phyloP scores from a whole-genome alignment of 2,797 vertebrate genomes.

The Pterois miles region DNA sequence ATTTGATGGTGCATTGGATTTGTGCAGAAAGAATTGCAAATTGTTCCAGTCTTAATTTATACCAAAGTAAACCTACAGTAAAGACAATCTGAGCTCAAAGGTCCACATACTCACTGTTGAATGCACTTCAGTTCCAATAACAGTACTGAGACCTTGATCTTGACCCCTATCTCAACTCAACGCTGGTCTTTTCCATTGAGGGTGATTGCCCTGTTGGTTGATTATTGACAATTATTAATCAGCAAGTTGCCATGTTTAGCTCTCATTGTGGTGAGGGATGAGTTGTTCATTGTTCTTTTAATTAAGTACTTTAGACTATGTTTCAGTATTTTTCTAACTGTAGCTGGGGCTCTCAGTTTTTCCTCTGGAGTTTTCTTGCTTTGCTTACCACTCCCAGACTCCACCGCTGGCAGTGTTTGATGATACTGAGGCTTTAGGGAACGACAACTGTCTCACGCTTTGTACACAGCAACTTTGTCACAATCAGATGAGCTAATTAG shows the following conservation, averaged over 20 bases:
- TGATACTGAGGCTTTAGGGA: constrained; percentile 63
- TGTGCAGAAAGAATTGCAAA: neutral
- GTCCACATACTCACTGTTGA: neutral
- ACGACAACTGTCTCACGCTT: constrained; percentile 50
- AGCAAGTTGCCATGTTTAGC: neutral
- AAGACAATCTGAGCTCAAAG: neutral
- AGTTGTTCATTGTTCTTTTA: constrained; percentile 17
- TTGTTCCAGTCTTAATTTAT: neutral
- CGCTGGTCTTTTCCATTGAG: neutral
- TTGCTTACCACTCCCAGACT: constrained; percentile 3
- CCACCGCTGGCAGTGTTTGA: constrained; percentile 56
- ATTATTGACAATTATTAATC: neutral
- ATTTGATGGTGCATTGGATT: neutral
- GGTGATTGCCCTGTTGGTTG: neutral
- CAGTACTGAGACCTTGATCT: too few species aligned
- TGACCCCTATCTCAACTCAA: too few species aligned
- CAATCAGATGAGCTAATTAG: constrained; percentile 82
- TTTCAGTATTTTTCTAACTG: constrained; percentile 17
- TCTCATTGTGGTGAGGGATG: neutral
- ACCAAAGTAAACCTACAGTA: neutral
- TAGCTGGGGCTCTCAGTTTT: neutral
- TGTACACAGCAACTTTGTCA: constrained; percentile 72
- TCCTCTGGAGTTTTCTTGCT: constrained; percentile 40
- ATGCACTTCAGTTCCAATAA: neutral
- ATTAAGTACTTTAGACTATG: constrained; percentile 21